Conservation (phyloP, 2,888 invertebrate species). For the Synanthedon vespiformis region DNA sequence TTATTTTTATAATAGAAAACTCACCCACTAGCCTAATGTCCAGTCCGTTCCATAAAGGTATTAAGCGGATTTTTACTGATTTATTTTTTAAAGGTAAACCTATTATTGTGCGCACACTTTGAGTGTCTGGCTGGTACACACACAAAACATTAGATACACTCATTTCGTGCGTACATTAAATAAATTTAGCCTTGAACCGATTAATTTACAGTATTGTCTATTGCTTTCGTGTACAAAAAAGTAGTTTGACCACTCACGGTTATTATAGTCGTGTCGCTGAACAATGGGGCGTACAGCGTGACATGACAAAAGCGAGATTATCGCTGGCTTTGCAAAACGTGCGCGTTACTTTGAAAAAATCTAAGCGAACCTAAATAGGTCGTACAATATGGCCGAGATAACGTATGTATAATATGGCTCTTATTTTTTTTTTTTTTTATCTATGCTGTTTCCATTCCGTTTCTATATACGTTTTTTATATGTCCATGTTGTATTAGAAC, state of each 20-base stretch:
- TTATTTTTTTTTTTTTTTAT: too few relatives aligned
- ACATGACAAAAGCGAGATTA: constrained; percentile 24
- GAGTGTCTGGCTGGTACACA: too few relatives aligned
- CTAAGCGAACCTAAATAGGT: background rate
- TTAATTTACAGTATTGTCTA: constrained; percentile 25
- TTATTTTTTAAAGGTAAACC: too few relatives aligned
- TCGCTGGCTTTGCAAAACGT: constrained; percentile 28
- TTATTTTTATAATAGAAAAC: too few relatives aligned
- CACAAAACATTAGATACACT: background rate
- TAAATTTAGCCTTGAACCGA: constrained; percentile 15
- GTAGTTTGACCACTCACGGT: constrained; percentile 13
- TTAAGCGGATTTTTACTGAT: too few relatives aligned
- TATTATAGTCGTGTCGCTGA: constrained; percentile 29
- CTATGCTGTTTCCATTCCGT: too few relatives aligned
- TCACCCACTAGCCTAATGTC: too few relatives aligned
- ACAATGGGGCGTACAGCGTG: constrained; percentile 39
- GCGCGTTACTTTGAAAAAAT: constrained; percentile 12
- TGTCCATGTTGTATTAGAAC: too few relatives aligned
- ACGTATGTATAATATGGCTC: too few relatives aligned
- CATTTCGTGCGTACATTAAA: background rate
- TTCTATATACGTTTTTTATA: too few relatives aligned
- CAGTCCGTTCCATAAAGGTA: too few relatives aligned
- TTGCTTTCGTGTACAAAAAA: constrained; percentile 20
- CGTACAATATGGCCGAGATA: background rate
- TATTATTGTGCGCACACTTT: too few relatives aligned